Base-by-base conservation (phyloP, 2,888 invertebrate genomes). In the Gastrophysa polygoni region DNA sequence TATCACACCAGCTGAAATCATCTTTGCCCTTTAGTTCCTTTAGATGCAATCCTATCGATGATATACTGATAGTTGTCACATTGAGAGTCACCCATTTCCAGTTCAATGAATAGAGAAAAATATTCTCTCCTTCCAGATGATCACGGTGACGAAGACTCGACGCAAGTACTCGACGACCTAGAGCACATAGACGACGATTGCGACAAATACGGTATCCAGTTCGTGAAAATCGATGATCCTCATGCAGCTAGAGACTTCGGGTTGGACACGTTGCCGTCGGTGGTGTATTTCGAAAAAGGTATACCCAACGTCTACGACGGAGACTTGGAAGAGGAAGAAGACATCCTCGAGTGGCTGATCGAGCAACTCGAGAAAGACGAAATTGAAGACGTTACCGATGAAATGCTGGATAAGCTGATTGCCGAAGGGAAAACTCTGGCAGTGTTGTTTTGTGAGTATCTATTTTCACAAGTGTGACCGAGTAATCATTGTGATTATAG, bases 111-210 rank as follows among this genome's bases (percentile, higher is more conserved):
- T n/a, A n/a, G n/a, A n/a, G n/a, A n/a, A n/a, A n/a, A n/a, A n/a
- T n/a, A n/a, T n/a, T n/a, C n/a, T n/a, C n/a, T n/a, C n/a, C n/a
- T 69, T 69, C 20, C 81, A 95, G 95, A 95, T 83, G 93, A 95
- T 82, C 91, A 93, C 78, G 93, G 91, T 66, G 93, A 95, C 76
- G 91, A 93, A 69, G 93, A 95, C 77, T 93, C 93, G 61, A 90
- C 91, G 89, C 88, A 89, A 73, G 93, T 92, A 57, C 85, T 96
- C 71, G 88, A 86, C 68, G 95, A 95, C 82, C 84, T 95, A 72
- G 95, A 95, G 82, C 94, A 93, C 82, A 95, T 96, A 76, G 95
- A 95, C 81, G 95, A 95, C 81, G 95, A 95, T 80, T 94, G 93
- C 79, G 95, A 95, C 81, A 91, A 91, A 73, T 92, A 93, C 77